Evolutionary conservation across 2,888 invertebrate species (phyloP).

Genomic region (Calliopum simillimum): DNA sequence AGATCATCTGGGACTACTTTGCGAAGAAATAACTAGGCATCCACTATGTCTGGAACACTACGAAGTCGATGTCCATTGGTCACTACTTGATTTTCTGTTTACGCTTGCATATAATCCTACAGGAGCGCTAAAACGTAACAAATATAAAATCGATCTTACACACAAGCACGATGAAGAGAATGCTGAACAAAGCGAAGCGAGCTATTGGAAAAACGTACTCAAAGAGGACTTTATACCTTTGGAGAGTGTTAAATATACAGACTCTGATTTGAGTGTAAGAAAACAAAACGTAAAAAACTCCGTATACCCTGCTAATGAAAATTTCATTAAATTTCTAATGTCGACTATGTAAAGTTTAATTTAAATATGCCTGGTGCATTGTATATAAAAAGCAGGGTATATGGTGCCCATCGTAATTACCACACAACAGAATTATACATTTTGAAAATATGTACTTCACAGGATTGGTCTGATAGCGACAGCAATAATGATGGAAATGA

Average conservation of each 20-base stretch:
- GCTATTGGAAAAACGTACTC: conserved; percentile 47
- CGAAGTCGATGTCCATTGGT: conserved; percentile 69
- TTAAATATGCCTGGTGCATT: too few relatives aligned
- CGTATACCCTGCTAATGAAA: neutral
- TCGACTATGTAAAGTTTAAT: too few relatives aligned
- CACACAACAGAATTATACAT: too few relatives aligned
- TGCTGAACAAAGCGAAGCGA: conserved; percentile 29
- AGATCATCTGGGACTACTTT: conserved; percentile 63
- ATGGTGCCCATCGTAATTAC: too few relatives aligned
- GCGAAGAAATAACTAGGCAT: conserved; percentile 55
- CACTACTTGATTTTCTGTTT: conserved; percentile 68
- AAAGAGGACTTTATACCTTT: conserved; percentile 53
- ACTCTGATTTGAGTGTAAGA: conserved; percentile 60
- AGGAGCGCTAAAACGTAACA: conserved; percentile 55
- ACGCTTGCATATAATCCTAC: conserved; percentile 65
- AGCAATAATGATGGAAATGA: neutral
- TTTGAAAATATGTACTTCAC: too few relatives aligned
- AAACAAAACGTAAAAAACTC: too few relatives aligned
- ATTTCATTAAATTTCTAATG: too few relatives aligned
- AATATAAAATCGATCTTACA: conserved; percentile 49
- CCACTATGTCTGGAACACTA: conserved; percentile 57
- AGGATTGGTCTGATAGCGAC: conserved; percentile 64
- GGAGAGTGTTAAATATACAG: conserved; percentile 27
- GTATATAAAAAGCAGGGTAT: too few relatives aligned
- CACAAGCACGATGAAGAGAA: conserved; percentile 36